phyloP scores from a whole-genome alignment of 64 coral and sea anemone species.

The Astreopora myriophthalma region DNA sequence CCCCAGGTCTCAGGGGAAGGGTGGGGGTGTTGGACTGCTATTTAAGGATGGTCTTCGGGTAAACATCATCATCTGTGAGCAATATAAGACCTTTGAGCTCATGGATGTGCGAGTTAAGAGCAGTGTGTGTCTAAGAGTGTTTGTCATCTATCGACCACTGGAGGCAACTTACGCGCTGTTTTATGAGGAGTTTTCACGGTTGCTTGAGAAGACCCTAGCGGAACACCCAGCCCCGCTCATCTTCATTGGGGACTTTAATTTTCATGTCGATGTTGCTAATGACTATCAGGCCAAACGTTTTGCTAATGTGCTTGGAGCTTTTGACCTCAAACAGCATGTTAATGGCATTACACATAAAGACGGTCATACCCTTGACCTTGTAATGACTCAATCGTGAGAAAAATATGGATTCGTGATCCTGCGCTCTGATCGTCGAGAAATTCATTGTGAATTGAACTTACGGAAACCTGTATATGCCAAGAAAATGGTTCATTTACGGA shows the following conservation, averaged over 20 bases:
- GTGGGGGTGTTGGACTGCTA: slow-evolving; percentile 56
- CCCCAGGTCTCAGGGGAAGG: background rate
- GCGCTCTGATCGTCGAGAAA: background rate
- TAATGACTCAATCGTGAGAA: background rate
- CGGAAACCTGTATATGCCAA: background rate
- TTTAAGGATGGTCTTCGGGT: slow-evolving; percentile 31
- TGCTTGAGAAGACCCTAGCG: background rate
- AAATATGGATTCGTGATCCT: background rate
- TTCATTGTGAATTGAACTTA: background rate
- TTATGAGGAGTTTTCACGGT: background rate
- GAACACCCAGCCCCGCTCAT: background rate
- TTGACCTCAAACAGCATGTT: background rate
- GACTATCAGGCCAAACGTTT: background rate
- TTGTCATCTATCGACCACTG: slow-evolving; percentile 55
- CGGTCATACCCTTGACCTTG: background rate
- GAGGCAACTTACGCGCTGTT: background rate
- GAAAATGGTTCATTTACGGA: background rate
- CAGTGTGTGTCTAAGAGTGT: background rate
- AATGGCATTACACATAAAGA: background rate
- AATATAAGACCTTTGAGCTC: slow-evolving; percentile 41
- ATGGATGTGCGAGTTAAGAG: slow-evolving; percentile 27
- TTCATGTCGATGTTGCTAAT: background rate
- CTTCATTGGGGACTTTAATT: background rate
- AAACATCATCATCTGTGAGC: slow-evolving; percentile 22
- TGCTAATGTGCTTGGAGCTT: background rate